Evolutionary conservation across 2,113 vertebrate species (phyloP).

Genomic region (Otolemur garnettii): DNA sequence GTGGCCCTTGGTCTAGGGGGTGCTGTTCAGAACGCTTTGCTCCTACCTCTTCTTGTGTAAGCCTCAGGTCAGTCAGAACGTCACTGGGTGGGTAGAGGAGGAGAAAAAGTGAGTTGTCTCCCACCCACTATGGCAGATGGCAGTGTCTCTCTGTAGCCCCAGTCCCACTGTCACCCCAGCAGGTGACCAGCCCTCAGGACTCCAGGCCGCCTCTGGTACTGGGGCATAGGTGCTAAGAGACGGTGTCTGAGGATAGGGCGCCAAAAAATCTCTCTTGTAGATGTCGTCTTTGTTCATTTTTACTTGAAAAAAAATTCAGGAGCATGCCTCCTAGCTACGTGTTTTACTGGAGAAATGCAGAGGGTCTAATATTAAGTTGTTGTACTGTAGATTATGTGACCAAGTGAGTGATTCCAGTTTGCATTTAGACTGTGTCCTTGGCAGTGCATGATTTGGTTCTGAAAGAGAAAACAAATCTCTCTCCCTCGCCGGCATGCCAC

Average conservation of each 20-base stretch:
- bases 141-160: background rate
- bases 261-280: background rate
- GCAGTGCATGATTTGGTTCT: background rate
- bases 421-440: background rate
- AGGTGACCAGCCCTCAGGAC: background rate
- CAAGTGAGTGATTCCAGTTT: background rate
- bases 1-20: background rate
- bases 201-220: background rate
- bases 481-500: background rate
- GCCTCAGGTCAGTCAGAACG: background rate
- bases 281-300: background rate
- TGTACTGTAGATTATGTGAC: background rate
- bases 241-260: background rate
- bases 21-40: background rate
- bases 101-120: background rate
- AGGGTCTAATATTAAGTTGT: background rate
- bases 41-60: background rate
- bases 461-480: constrained; percentile 20
- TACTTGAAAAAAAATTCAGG: background rate
- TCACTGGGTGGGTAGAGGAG: background rate
- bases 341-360: background rate
- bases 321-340: background rate
- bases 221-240: background rate
- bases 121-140: background rate
- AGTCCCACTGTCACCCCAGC: fast-evolving